Evolutionary conservation across 2,797 vertebrate species (phyloP).

Genomic region (Danio jaintianensis): DNA sequence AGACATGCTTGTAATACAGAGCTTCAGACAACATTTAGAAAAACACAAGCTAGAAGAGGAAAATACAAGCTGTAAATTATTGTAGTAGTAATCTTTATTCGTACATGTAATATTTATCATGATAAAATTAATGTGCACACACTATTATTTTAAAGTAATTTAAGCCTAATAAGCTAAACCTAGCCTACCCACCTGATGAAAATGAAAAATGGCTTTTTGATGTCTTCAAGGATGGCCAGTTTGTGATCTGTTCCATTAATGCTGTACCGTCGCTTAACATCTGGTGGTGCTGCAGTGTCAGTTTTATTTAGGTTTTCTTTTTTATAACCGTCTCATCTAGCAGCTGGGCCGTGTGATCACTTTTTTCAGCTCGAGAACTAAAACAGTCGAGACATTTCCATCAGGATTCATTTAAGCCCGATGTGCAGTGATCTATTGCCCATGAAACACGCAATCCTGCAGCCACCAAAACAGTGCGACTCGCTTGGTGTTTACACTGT

Average conservation of each 20-base stretch:
- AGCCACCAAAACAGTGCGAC: not conserved
- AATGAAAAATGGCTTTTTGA: too few species aligned
- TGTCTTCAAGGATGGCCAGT: not conserved
- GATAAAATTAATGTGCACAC: too few species aligned
- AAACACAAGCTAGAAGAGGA: too few species aligned
- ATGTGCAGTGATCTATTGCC: not conserved
- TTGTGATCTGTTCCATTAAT: not conserved
- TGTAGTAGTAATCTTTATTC: too few species aligned
- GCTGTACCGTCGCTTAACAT: constrained; percentile 7
- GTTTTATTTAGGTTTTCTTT: constrained; percentile 1
- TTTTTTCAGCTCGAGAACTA: constrained; percentile 10
- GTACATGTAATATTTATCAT: too few species aligned
- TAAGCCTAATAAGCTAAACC: too few species aligned
- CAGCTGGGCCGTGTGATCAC: not conserved
- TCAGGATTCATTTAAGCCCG: constrained; percentile 31
- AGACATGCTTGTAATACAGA: too few species aligned
- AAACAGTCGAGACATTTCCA: constrained; percentile 27
- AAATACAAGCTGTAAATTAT: too few species aligned
- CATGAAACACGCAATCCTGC: not conserved
- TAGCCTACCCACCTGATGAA: too few species aligned
- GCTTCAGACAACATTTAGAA: too few species aligned
- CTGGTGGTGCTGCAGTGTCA: constrained; percentile 42
- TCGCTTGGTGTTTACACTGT: constrained; percentile 12
- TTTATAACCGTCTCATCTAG: constrained; percentile 13
- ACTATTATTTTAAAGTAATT: too few species aligned